phyloP scores from a whole-genome alignment of 37 sponge, comb jelly and placozoan genomes.

The Agelas oroides region DNA sequence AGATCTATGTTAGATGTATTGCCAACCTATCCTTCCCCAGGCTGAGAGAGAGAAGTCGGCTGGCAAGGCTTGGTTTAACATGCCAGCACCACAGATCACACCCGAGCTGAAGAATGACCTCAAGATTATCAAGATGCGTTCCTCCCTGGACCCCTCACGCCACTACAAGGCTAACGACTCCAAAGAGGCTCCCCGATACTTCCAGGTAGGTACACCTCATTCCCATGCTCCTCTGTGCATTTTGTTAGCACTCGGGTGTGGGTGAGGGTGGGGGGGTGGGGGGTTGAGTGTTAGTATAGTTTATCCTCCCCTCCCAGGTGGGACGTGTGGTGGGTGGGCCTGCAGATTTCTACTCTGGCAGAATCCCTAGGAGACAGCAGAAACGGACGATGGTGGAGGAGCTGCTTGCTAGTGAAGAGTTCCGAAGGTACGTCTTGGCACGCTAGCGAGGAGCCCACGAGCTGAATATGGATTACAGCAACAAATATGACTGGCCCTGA shows the following conservation, averaged over 20 bases:
- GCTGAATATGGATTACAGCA: too few species aligned
- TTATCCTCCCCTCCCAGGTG: conserved; percentile 26
- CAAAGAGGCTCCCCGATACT: conserved; percentile 76
- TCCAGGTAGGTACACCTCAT: conserved; percentile 67
- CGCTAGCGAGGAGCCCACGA: conserved; percentile 28
- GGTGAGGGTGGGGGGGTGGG: too few species aligned
- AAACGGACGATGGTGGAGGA: conserved; percentile 81
- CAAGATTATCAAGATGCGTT: conserved; percentile 70
- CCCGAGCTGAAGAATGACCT: conserved; percentile 78
- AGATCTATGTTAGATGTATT: too few species aligned
- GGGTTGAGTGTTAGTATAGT: too few species aligned
- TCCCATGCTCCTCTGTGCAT: too few species aligned
- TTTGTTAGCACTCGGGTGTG: too few species aligned
- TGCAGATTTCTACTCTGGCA: conserved; percentile 79
- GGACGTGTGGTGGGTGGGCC: conserved; percentile 70
- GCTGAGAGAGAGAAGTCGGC: conserved; percentile 51
- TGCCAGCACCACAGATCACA: conserved; percentile 75
- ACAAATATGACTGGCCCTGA: too few species aligned
- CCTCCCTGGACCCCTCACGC: conserved; percentile 67
- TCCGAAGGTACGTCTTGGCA: conserved; percentile 42
- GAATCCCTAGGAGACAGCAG: conserved; percentile 64
- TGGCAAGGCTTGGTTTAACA: conserved; percentile 79
- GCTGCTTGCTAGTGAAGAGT: conserved; percentile 68
- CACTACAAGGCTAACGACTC: conserved; percentile 76
- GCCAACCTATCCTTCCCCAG: conserved; percentile 10